phyloP scores from a whole-genome alignment of 2,888 invertebrate species.

The Arge pagana region DNA sequence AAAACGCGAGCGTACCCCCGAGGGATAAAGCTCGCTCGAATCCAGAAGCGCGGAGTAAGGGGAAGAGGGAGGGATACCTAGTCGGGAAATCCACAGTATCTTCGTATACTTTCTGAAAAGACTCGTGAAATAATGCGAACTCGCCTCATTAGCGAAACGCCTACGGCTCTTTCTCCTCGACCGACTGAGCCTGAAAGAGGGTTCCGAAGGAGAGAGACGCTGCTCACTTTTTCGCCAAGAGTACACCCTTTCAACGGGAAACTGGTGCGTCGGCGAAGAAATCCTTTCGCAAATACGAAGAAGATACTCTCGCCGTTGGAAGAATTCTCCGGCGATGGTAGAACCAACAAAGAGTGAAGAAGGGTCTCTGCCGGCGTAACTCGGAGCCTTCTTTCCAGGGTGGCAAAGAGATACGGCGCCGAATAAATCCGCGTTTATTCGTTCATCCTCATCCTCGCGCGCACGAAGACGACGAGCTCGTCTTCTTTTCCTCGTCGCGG shows the following conservation, averaged over 20 bases:
- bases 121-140: slow-evolving; percentile 20
- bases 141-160: slow-evolving; percentile 26
- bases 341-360: too few species aligned
- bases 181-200: neutral
- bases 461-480: too few species aligned
- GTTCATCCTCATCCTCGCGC: too few species aligned
- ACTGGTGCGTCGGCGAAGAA: slow-evolving; percentile 1
- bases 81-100: slow-evolving; percentile 7
- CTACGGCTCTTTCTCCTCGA: slow-evolving; percentile 12
- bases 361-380: too few species aligned
- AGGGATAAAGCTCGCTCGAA: neutral
- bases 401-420: too few species aligned
- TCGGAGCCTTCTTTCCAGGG: too few species aligned
- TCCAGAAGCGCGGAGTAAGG: neutral
- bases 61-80: neutral
- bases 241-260: slow-evolving; percentile 12
- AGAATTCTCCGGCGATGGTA: too few species aligned
- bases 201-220: slow-evolving; percentile 3
- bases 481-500: too few species aligned
- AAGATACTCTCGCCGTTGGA: too few species aligned
- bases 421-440: too few species aligned
- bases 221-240: slow-evolving; percentile 14
- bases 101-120: slow-evolving; percentile 11
- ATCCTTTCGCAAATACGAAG: slow-evolving; percentile 3
- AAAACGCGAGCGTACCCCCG: neutral